phyloP scores from a whole-genome alignment of 92 coral and sea anemone species.

The Paramuricea clavata region DNA sequence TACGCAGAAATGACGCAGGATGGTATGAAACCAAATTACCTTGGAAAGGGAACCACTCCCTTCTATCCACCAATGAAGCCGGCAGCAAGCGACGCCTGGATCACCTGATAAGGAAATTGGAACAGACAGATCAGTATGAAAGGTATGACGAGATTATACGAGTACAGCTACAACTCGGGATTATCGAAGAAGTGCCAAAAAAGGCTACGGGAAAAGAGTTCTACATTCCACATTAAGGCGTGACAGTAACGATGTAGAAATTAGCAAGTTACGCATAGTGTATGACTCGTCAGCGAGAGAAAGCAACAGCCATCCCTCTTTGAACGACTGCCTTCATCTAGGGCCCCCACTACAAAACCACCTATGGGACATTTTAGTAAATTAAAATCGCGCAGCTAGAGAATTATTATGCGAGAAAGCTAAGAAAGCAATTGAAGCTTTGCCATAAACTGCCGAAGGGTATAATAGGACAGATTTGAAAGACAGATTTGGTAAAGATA shows the following conservation, averaged over 20 bases:
- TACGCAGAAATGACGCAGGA: constrained; percentile 54
- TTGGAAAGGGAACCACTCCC: constrained; percentile 68
- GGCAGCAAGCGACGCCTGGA: no score
- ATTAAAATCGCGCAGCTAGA: not conserved
- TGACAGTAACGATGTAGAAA: not conserved
- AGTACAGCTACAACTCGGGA: constrained; percentile 67
- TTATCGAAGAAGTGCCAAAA: constrained; percentile 29
- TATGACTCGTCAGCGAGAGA: not conserved
- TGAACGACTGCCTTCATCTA: not conserved
- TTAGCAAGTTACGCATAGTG: not conserved
- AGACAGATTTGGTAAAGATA: constrained; percentile 56
- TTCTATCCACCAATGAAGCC: no score
- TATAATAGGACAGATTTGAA: constrained; percentile 48
- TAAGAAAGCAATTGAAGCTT: constrained; percentile 38
- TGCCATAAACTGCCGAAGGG: constrained; percentile 52
- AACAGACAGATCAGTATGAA: no score
- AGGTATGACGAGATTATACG: constrained; percentile 35
- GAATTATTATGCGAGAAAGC: constrained; percentile 43
- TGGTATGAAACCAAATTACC: constrained; percentile 71
- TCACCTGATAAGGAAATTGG: no score
- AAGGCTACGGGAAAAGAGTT: not conserved
- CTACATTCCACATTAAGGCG: not conserved
- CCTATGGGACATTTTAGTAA: no score
- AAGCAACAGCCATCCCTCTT: not conserved
- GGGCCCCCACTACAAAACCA: not conserved